These are phyloP conservation scores for Heliconius congener DNA, from an alignment of 1,140 invertebrate genomes.

Conservation along the genomic window DNA sequence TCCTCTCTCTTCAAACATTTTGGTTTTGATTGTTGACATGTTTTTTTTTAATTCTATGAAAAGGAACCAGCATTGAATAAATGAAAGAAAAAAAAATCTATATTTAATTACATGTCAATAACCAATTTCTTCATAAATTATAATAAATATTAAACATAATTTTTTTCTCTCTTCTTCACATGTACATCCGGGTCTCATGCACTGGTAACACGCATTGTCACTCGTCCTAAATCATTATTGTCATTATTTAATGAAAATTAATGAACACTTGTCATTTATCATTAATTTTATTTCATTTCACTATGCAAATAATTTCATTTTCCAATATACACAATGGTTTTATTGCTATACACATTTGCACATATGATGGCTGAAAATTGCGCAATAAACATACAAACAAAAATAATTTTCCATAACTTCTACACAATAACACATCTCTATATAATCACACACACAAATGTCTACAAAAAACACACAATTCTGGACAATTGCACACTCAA, in stretches of 20 bases:
- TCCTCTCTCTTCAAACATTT: not conserved
- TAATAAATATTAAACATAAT: slow-evolving; percentile 33
- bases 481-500: not conserved
- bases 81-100: too few relatives aligned
- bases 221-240: slow-evolving; percentile 4
- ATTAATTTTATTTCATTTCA: not conserved
- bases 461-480: not conserved
- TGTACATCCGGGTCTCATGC: slow-evolving; percentile 34
- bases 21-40: not conserved
- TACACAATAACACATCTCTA: not conserved
- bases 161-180: slow-evolving; percentile 43
- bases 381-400: not conserved
- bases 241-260: not conserved
- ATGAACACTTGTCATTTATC: not conserved
- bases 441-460: not conserved
- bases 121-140: not conserved
- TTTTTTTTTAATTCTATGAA: not conserved
- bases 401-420: not conserved
- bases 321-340: not conserved
- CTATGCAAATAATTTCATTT: not conserved
- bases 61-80: too few relatives aligned
- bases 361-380: too few relatives aligned
- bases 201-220: slow-evolving; percentile 24
- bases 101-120: not conserved
- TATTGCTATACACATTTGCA: too few relatives aligned